Evolutionary conservation across 1,140 invertebrate species (phyloP), one percentile per base, ranked within the genome.

Genomic region (Drosophila parvula): DNA sequence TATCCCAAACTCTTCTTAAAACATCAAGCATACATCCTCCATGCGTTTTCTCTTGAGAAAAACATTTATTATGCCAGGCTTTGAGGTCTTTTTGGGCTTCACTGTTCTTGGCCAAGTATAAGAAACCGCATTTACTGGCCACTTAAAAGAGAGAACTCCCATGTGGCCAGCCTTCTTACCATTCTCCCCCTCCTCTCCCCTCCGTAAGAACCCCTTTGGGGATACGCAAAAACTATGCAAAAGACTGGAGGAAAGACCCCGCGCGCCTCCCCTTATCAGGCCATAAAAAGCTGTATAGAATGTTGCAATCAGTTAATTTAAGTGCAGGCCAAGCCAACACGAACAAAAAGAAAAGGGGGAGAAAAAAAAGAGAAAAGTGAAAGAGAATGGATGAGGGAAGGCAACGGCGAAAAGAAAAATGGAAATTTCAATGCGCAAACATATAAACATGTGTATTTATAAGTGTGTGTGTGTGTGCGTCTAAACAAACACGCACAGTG

Each of bases 241-340:
- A 82, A 78, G 76, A 36, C 64, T 65, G 69, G 70, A 63, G 34
- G 18, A 55, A 38, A 38, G 10, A 12, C 51, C 43, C 40, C 47
- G 47, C 28, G 10, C 45, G 12, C 30, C 2, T 38, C 40, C 50
- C 38, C 60, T 43, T 58, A 38, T 69, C 65, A 43, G 65, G 50
- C 64, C 83, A 89, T 88, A 88, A 89, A 88, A 88, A 84, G 84
- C 84, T 84, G 74, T 81, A 89, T 78, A 84, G 78, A 88, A 88
- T 88, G 84, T 88, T 88, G 84, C 84, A 88, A 88, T 88, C 84
- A 88, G 84, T 89, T 88, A 88, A 88, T 89, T 88, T 89, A 88
- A 88, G 84, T 88, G 84, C 84, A 88, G 84, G 77, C 74, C 78
- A 81, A 50, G 62, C 74, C 63, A 79, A 45, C 57, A 70, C 50